Evolutionary conservation across 2,888 invertebrate genomes (phyloP), one percentile per base, ranked within the genome.

Genomic region (Parthenolecanium corni): DNA sequence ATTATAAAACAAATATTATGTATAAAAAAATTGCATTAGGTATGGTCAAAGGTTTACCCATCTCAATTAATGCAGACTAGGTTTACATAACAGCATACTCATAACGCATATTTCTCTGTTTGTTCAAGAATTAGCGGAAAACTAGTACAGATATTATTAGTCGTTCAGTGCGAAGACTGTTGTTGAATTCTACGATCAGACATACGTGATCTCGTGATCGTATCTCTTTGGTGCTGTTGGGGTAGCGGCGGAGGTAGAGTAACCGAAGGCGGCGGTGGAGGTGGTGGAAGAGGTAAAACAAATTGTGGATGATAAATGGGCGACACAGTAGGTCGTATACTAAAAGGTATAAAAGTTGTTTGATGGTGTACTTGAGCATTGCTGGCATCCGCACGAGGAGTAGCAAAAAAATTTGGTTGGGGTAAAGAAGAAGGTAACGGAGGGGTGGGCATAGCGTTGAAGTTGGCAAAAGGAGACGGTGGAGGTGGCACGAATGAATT

Each of bases 401-500:
- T 9, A 42, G 53, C 21, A 36, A 38, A 58, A 23, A 38, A 58
- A 25, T 46, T 56, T 11, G 58, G 49, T 20, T 58, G 58, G 3
- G 58, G 23, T 38, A 58, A 31, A 20, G 58, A 47, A 25, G 58
- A 25, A 16, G 58, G 49, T 49, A 58, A 58, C 47, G 58, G 58
- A 49, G 49, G 38, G 18, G 49, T 38, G n/a, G 58, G 18, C 23
- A 58, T 14, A 16, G 49, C 49, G 36, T 38, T 58, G 18, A 58
- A 58, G 47, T 31, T 58, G 6, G 58, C 31, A 23, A 58, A 58
- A 12, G 47, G 58, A 2, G 58, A n/a, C 31, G 47, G 47, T 36
- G 46, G 16, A 3, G 38, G 38, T 0, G 53, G 38, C 21, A 52
- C 12, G 20, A 23, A 36, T 1, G 46, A 23, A 31, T 58, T 47